Evolutionary conservation across 2,888 invertebrate species (phyloP).

Genomic region (Phortica okadai): DNA sequence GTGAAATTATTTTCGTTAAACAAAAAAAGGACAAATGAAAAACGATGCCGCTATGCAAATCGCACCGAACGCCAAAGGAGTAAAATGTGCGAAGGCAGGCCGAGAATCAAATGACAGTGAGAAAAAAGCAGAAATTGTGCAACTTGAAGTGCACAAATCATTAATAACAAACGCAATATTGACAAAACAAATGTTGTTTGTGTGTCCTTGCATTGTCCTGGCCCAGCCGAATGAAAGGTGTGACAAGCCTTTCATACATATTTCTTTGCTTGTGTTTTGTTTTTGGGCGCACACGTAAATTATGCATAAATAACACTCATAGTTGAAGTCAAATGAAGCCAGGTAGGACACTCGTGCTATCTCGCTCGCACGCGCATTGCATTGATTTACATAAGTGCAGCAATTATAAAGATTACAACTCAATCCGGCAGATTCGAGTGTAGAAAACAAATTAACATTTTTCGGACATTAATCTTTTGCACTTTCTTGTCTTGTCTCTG

Average conservation of each 20-base stretch:
- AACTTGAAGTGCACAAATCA: conserved; percentile 47
- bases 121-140: neutral
- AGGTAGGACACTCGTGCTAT: conserved; percentile 26
- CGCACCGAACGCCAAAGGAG: neutral
- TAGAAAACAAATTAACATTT: conserved; percentile 59
- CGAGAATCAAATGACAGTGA: neutral
- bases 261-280: conserved; percentile 5
- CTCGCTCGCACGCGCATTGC: conserved; percentile 36
- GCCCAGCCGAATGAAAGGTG: conserved; percentile 51
- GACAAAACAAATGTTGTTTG: conserved; percentile 74
- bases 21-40: conserved; percentile 53
- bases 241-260: conserved; percentile 57
- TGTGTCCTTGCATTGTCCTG: neutral
- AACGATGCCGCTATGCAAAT: conserved; percentile 58
- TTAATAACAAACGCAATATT: conserved; percentile 76
- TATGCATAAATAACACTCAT: conserved; percentile 37
- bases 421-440: conserved; percentile 59
- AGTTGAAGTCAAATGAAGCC: neutral
- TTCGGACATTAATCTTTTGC: conserved; percentile 61
- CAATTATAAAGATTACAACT: conserved; percentile 75
- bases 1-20: conserved; percentile 51
- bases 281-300: conserved; percentile 36
- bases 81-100: neutral
- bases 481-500: conserved; percentile 8
- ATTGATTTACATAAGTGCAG: conserved; percentile 32